Conservation (phyloP, 2,888 invertebrate species). For the Podabrus alpinus region DNA sequence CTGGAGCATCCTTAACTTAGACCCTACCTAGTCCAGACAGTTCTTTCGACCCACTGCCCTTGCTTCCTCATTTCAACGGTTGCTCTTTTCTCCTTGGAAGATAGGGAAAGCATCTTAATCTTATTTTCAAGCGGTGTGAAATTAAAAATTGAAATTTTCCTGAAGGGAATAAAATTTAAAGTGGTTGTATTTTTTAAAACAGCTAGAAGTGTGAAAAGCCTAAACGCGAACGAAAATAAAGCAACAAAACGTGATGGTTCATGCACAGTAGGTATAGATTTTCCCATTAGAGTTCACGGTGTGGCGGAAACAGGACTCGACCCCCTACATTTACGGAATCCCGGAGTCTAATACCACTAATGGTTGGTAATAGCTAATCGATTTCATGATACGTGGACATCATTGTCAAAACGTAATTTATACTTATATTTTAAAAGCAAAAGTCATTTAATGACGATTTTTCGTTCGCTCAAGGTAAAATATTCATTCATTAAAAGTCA, state of each 20-base stretch:
- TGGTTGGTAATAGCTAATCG: constrained; percentile 28
- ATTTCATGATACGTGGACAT: constrained; percentile 26
- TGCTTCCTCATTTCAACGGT: too few species aligned
- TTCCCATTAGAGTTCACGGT: constrained; percentile 46
- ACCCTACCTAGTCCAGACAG: too few species aligned
- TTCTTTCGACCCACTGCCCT: too few species aligned
- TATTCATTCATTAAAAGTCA: neutral
- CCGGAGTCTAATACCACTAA: constrained; percentile 30
- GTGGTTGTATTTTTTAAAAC: neutral
- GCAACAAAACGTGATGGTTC: constrained; percentile 45
- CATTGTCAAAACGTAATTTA: constrained; percentile 20
- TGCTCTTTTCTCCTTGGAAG: neutral
- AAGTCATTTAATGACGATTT: neutral
- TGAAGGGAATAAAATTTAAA: neutral
- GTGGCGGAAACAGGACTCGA: constrained; percentile 44
- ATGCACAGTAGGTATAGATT: constrained; percentile 47
- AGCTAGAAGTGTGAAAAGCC: constrained; percentile 2
- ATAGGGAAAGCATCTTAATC: neutral
- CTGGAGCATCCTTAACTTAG: too few species aligned
- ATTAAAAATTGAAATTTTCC: neutral
- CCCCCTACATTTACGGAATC: constrained; percentile 36
- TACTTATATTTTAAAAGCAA: neutral
- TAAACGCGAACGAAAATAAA: constrained; percentile 44
- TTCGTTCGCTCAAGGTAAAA: neutral
- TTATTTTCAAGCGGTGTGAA: neutral